Base-by-base conservation (phyloP, 2,113 vertebrate genomes). In the Tachuris rubrigastra region DNA sequence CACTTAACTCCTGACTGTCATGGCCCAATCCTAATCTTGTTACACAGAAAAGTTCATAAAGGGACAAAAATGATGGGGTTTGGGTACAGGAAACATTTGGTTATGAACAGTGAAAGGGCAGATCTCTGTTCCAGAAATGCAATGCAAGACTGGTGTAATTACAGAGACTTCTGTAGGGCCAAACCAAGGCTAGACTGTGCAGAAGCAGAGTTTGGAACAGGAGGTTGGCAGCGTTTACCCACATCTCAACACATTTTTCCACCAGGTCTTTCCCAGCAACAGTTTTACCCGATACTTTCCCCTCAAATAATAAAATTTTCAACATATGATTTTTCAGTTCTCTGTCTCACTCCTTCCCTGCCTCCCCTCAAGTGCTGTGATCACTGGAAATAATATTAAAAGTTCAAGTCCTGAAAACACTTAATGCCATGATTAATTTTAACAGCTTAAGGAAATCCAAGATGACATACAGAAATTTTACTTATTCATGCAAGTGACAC, bases 141-240 rank as follows among this genome's bases (percentile, higher is more conserved):
- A 92, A 68, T 12, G 21, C 85, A 91, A 91, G 72, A 60, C 62
- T 93, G 90, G 78, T 92, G 71, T 91, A 96, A 95, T 91, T 75
- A 37, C 66, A 62, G 86, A 97, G 91, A 94, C 39, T 88, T 92
- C 67, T 95, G 71, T 67, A 95, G 79, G 86, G 92, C 93, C 86
- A 96, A 94, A 95, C 31, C 78, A 96, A 95, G 83, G 78, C 91
- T 96, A 77, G 85, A 90, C 92, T 97, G 95, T 71, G 94, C 91
- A 93, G 86, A 93, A 95, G 80, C 79, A 86, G 82, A 93, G 72
- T 90, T 88, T 98, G 96, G 96, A 98, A 97, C 91, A 55, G 62
- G 66, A 97, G 76, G 81, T 87, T 97, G 96, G 95, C 95, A 97
- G 62, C 42, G 1, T 59, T 96, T 73, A 95, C 68, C 73, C 84